Evolutionary conservation across 2,888 invertebrate genomes (phyloP).

Genomic region (Troides helena): DNA sequence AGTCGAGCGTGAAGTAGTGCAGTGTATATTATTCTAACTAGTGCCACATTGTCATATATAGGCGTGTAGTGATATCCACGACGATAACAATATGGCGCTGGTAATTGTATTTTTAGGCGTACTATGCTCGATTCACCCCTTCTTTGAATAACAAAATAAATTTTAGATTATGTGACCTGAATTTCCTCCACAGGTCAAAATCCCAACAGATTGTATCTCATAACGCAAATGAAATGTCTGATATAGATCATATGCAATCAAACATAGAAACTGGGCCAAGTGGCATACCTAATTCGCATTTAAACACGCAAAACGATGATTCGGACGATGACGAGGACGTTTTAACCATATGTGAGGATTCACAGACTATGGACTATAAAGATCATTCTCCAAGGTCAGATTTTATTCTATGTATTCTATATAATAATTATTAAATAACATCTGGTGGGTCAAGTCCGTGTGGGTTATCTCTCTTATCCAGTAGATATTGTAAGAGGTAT

Average conservation of each 20-base stretch:
- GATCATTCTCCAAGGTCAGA: slow-evolving; percentile 48
- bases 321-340: slow-evolving; percentile 21
- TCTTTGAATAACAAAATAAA: neutral
- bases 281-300: neutral
- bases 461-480: too few species aligned
- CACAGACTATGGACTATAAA: slow-evolving; percentile 42
- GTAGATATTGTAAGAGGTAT: too few species aligned
- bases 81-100: too few species aligned
- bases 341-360: slow-evolving; percentile 27
- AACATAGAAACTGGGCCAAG: neutral
- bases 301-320: neutral
- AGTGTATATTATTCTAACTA: too few species aligned
- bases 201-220: neutral
- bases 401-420: neutral
- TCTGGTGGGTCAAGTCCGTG: too few species aligned
- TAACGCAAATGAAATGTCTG: neutral
- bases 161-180: neutral
- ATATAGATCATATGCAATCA: neutral
- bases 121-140: too few species aligned
- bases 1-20: too few species aligned
- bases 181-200: slow-evolving; percentile 1
- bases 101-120: too few species aligned
- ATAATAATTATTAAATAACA: too few species aligned
- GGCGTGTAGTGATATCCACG: too few species aligned
- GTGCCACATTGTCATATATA: too few species aligned